A percentile compares a stretch with the other conserved stretches of the same genome.
Evolutionary conservation across 2,888 invertebrate species (phyloP).

Genomic region (Agrochola circellaris): DNA sequence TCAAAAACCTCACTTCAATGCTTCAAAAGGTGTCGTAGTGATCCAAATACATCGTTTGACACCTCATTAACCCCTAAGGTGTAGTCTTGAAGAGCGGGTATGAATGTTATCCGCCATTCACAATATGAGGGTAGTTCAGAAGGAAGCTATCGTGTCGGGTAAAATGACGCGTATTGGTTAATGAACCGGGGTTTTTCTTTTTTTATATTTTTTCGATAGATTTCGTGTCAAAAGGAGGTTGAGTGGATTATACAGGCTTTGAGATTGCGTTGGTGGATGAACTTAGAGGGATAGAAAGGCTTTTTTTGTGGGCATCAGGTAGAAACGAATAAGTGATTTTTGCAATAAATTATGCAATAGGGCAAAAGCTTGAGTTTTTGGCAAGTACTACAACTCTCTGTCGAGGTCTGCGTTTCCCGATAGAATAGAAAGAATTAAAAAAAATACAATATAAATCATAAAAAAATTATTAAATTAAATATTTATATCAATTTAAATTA

Average conservation of each 20-base stretch:
- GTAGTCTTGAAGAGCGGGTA: constrained; percentile 13
- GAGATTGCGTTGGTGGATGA: background rate
- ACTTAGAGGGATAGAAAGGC: background rate
- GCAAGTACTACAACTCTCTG: background rate
- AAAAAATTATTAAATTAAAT: too few relatives aligned
- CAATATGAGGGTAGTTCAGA: constrained; percentile 32
- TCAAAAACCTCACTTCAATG: constrained; percentile 13
- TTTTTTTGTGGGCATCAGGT: background rate
- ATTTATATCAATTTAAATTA: too few relatives aligned
- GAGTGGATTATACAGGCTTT: background rate
- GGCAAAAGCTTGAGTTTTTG: background rate
- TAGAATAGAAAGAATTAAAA: background rate
- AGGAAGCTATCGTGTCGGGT: constrained; percentile 31
- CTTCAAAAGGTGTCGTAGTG: constrained; percentile 26
- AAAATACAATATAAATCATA: too few relatives aligned
- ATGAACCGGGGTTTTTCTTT: constrained; percentile 20
- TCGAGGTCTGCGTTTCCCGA: background rate
- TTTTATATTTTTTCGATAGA: constrained; percentile 34
- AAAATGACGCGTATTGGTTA: constrained; percentile 22
- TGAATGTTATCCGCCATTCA: constrained; percentile 43
- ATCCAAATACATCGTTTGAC: constrained; percentile 42
- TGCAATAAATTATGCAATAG: background rate
- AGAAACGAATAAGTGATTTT: background rate
- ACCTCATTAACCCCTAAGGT: constrained; percentile 51
- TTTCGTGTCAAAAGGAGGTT: constrained; percentile 8